These are phyloP conservation scores for Dendrocincla tyrannina DNA, from an alignment of 2,797 vertebrate species.

Conservation along the genomic window DNA sequence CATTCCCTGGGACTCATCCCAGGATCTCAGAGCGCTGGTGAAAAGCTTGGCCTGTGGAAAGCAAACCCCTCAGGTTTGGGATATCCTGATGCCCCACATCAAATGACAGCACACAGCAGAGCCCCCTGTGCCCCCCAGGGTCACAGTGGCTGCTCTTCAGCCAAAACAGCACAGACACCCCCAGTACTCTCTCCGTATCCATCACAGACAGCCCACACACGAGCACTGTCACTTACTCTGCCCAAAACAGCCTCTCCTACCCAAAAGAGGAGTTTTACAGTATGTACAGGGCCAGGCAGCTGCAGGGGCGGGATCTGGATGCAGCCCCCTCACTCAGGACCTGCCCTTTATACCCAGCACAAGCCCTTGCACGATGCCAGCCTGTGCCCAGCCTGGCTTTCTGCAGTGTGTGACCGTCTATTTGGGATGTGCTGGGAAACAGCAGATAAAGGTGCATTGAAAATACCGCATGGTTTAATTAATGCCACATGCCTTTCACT, in stretches of 20 bases:
- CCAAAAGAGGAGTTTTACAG: neutral
- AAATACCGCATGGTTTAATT: conserved; percentile 37
- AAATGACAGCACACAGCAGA: neutral
- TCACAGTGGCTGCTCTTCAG: accelerated
- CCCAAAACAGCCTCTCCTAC: neutral
- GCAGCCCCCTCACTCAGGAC: neutral
- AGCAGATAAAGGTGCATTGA: conserved; percentile 12
- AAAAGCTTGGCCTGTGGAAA: neutral
- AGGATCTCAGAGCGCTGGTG: neutral
- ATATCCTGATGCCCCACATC: neutral
- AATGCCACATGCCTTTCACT: conserved; percentile 55
- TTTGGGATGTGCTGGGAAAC: neutral
- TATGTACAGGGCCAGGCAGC: neutral
- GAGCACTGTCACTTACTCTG: neutral
- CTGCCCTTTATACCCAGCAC: neutral
- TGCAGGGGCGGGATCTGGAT: neutral
- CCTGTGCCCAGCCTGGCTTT: neutral
- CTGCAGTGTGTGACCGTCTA: accelerated
- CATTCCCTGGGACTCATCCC: neutral
- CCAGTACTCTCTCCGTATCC: neutral
- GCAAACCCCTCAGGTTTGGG: neutral
- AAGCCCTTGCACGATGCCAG: accelerated
- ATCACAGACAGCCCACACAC: accelerated
- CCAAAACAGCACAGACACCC: neutral
- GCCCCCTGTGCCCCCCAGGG: neutral